Evolutionary conservation across 2,113 vertebrate species (phyloP).

Genomic region (Psephotus haematonotus): DNA sequence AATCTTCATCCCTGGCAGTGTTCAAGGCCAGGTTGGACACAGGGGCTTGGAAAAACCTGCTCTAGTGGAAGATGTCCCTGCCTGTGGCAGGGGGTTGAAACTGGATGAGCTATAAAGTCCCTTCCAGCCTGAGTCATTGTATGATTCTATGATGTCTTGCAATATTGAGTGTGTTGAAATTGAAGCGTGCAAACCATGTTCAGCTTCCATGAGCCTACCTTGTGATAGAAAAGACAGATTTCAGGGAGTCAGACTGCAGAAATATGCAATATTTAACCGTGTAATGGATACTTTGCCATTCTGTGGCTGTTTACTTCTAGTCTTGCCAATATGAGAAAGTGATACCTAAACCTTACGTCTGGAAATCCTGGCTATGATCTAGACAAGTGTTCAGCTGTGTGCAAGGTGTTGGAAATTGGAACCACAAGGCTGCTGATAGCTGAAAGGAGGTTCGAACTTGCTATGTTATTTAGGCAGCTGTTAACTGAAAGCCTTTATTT

Average conservation of each 20-base stretch:
- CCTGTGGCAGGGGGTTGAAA: not conserved
- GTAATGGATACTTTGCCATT: not conserved
- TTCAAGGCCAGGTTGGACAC: not conserved
- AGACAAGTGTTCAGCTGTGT: not conserved
- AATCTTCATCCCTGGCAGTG: not conserved
- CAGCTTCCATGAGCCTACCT: not conserved
- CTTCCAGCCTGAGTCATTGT: not conserved
- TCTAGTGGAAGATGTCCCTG: not conserved
- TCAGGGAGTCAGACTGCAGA: not conserved
- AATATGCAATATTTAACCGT: not conserved
- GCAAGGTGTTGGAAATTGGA: not conserved
- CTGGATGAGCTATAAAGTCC: not conserved
- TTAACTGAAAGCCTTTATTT: too few species aligned
- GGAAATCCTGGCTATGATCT: not conserved
- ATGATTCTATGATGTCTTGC: not conserved
- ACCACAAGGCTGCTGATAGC: not conserved
- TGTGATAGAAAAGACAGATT: too few species aligned
- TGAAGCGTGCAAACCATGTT: not conserved
- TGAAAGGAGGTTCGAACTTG: not conserved
- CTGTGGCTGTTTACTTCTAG: not conserved
- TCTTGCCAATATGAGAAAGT: not conserved
- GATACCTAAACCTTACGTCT: not conserved
- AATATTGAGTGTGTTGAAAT: not conserved
- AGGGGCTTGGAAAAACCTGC: not conserved
- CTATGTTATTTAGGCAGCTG: not conserved